Evolutionary conservation across 2,888 invertebrate species (phyloP).

Genomic region (Caenorhabditis panamensis): DNA sequence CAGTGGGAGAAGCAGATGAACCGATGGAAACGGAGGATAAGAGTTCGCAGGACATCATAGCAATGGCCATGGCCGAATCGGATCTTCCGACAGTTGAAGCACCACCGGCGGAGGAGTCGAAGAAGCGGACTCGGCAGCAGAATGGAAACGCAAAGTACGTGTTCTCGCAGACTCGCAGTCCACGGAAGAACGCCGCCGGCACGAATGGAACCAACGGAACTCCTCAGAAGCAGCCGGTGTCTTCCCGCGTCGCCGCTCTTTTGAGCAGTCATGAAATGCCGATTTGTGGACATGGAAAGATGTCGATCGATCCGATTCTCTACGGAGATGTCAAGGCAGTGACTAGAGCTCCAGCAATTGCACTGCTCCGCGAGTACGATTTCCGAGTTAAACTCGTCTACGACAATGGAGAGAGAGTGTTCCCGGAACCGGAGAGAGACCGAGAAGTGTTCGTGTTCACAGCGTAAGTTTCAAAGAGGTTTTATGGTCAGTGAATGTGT

Average conservation of each 20-base stretch:
- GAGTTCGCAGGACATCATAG: slow-evolving; percentile 26
- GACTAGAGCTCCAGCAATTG: slow-evolving; percentile 63
- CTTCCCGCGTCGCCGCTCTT: slow-evolving; percentile 42
- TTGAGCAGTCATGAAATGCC: slow-evolving; percentile 54
- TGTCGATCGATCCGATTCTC: slow-evolving; percentile 72
- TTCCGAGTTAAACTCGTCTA: slow-evolving; percentile 39
- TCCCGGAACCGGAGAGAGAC: slow-evolving; percentile 43
- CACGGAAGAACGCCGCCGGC: slow-evolving; percentile 18
- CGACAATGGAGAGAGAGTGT: slow-evolving; percentile 40
- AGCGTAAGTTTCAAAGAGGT: slow-evolving; percentile 32
- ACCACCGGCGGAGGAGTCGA: neutral
- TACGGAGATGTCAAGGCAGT: slow-evolving; percentile 78
- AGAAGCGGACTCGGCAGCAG: slow-evolving; percentile 38
- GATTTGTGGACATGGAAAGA: slow-evolving; percentile 75
- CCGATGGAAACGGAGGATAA: neutral
- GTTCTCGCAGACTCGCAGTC: slow-evolving; percentile 4
- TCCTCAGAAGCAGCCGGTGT: slow-evolving; percentile 25
- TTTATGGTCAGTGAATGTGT: neutral
- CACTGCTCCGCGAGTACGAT: slow-evolving; percentile 68
- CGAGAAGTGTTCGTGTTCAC: slow-evolving; percentile 52
- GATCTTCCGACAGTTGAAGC: slow-evolving; percentile 35
- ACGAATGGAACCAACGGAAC: slow-evolving; percentile 13
- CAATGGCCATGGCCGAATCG: slow-evolving; percentile 39
- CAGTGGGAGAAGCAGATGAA: neutral
- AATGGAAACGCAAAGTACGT: slow-evolving; percentile 50